Base-by-base conservation (phyloP, 2,113 vertebrate genomes). In the Grammomys dolichurus region DNA sequence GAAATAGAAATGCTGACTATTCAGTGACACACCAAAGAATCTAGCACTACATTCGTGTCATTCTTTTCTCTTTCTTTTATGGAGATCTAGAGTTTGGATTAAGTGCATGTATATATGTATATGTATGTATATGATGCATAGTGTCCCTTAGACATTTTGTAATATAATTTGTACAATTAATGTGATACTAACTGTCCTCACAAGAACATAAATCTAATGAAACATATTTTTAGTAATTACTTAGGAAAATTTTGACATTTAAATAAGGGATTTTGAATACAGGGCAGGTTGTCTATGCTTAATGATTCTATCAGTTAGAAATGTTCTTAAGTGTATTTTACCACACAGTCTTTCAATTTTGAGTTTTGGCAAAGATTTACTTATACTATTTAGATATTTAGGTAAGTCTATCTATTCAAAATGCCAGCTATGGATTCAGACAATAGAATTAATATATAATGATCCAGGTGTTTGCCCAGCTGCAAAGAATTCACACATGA, bases 261-360 rank as follows among this genome's bases (percentile, higher is more conserved):
- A 84, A 96, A 94, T 43, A 28, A 84, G 26, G 51, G 58, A 81
- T 91, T 94, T 28, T 95, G 43, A 90, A 95, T 91, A 12, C 75
- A 88, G 51, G 63, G 12, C 19, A 91, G 67, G 84, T 75, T 95
- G 43, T 70, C 9, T 1, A n/a, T 70, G 33, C 26, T 65, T 87
- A 65, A 56, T 76, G 65, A 80, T 94, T 94, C 89, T 63, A 58
- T 90, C 65, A 95, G 46, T 31, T 22, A 84, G 5, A 24, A 88
- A 48, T 84, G 5, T 5, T 95, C 48, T 92, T 90, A 51, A 94
- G 31, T 86, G 67, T 90, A 85, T 89, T 75, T 92, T 93, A 94
- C 56, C 28, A 92, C 76, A 93, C 70, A 91, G 78, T 78, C 60
- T 82, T 75, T 60, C 69, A 89, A 75, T 95, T 2, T 95, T 90